A percentile compares a stretch with the other conserved stretches of the same genome.
phyloP scores from a whole-genome alignment of 2,888 invertebrate species.

The Archips crataeganus region DNA sequence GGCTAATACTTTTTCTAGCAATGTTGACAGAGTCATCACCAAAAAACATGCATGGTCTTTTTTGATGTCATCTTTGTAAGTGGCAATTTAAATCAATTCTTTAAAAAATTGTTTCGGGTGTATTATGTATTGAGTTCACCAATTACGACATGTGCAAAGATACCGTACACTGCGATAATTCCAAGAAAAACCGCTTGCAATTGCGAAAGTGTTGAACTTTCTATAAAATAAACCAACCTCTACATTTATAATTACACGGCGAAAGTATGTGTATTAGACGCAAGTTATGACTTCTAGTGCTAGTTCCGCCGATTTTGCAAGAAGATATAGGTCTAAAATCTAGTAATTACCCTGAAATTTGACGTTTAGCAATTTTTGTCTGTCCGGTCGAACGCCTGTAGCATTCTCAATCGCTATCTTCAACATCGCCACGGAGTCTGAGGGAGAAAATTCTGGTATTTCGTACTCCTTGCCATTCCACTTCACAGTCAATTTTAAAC shows the following conservation, averaged over 20 bases:
- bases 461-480: conserved; percentile 97
- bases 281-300: conserved; percentile 1
- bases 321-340: conserved; percentile 30
- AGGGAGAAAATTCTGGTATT: conserved; percentile 90
- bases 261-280: not conserved
- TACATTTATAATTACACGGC: not conserved
- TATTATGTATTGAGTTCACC: not conserved
- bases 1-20: too few species aligned
- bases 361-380: conserved; percentile 97
- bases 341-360: conserved; percentile 92
- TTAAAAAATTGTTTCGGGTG: not conserved
- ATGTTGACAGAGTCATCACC: not conserved
- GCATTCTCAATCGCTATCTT: conserved; percentile 94
- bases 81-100: not conserved
- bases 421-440: conserved; percentile 92
- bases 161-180: conserved; percentile 8
- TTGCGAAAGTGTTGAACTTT: conserved; percentile 16
- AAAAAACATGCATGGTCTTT: not conserved
- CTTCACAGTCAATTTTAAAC: conserved; percentile 90
- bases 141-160: conserved; percentile 7
- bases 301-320: not conserved
- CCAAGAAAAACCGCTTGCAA: conserved; percentile 9
- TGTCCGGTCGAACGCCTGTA: conserved; percentile 96
- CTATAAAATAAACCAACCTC: conserved; percentile 37
- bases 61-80: not conserved